phyloP scores from a whole-genome alignment of 2,113 vertebrate species.

The Ictidomys tridecemlineatus region DNA sequence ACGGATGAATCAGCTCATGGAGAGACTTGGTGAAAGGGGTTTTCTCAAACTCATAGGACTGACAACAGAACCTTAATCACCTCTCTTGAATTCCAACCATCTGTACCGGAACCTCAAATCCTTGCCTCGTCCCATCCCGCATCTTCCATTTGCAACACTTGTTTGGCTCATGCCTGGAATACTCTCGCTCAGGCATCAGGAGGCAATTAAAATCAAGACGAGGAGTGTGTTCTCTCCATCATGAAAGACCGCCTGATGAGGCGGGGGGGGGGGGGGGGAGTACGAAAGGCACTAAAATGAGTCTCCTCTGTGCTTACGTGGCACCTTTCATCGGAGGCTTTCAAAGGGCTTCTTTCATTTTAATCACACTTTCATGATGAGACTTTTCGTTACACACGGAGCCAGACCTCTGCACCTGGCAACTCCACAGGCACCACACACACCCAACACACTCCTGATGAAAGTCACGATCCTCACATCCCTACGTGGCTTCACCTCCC shows the following conservation, averaged over 20 bases:
- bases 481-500: too few species aligned
- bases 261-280: neutral
- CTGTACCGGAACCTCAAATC: neutral
- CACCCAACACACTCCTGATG: too few species aligned
- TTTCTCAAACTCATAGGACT: neutral
- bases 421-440: neutral
- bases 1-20: too few species aligned
- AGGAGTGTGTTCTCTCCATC: neutral
- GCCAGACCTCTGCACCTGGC: neutral
- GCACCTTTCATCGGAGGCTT: neutral
- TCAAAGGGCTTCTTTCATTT: neutral
- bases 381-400: neutral
- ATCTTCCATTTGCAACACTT: neutral
- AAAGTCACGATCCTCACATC: rapidly evolving
- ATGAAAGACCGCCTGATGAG: constrained; percentile 51
- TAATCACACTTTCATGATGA: neutral
- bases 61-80: neutral
- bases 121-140: neutral
- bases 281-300: neutral
- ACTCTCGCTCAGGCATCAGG: neutral
- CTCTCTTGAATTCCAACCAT: neutral
- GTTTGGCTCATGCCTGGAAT: neutral
- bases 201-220: constrained; percentile 16
- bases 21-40: neutral
- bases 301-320: neutral